These are phyloP conservation scores for Momotus momota DNA, from an alignment of 2,797 vertebrate species.

Conservation along the genomic window DNA sequence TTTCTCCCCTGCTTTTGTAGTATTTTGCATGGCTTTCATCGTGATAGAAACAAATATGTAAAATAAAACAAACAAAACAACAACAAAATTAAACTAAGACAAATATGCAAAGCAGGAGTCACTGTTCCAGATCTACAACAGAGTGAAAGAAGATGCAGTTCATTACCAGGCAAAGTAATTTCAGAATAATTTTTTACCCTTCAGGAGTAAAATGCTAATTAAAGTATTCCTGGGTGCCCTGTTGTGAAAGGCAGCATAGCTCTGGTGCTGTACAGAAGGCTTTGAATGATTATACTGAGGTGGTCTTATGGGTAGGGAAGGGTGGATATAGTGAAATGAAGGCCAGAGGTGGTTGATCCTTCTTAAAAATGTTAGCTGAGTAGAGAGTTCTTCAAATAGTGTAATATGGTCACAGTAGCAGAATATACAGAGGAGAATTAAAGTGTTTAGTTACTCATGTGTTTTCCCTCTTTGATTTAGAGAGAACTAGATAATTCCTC, in stretches of 20 bases:
- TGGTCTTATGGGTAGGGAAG: neutral
- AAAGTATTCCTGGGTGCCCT: neutral
- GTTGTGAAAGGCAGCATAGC: neutral
- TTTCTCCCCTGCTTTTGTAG: neutral
- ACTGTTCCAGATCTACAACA: neutral
- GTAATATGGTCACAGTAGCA: neutral
- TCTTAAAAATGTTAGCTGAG: neutral
- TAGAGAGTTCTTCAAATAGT: neutral
- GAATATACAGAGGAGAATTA: neutral
- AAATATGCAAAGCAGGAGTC: neutral
- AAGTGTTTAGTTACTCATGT: neutral
- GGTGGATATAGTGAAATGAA: neutral
- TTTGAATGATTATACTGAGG: neutral
- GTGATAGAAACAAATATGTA: neutral
- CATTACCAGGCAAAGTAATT: constrained; percentile 16
- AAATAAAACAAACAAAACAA: neutral
- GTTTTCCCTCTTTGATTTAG: neutral
- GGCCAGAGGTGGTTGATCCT: neutral
- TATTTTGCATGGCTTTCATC: neutral
- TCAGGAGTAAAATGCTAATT: neutral
- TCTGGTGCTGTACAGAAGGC: neutral
- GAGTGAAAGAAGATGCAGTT: neutral
- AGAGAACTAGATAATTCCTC: too few relatives aligned
- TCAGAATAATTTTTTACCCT: neutral
- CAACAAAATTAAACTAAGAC: neutral